phyloP scores from a whole-genome alignment of 2,113 vertebrate species.

The Furnarius figulus region DNA sequence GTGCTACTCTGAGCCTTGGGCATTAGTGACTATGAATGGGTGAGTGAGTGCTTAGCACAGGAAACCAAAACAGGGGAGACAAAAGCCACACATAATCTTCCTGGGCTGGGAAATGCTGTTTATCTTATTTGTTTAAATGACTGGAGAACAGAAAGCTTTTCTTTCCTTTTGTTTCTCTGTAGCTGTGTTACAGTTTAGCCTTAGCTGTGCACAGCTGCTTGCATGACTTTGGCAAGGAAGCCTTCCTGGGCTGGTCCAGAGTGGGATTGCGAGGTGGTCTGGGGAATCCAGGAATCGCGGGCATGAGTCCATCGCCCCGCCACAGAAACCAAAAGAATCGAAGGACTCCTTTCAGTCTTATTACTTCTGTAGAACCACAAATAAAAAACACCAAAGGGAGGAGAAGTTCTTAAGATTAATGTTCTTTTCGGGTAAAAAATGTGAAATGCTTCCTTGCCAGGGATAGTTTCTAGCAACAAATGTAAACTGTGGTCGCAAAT shows the following conservation, averaged over 20 bases:
- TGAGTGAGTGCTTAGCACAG: background rate
- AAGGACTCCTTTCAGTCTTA: background rate
- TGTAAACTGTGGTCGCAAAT: background rate
- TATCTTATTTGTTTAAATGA: constrained; percentile 47
- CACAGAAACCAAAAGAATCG: background rate
- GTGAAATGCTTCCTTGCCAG: background rate
- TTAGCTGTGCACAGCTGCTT: background rate
- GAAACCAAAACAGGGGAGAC: constrained; percentile 5
- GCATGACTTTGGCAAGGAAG: background rate
- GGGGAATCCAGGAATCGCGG: background rate
- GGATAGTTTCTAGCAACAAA: background rate
- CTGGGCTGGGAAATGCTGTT: constrained; percentile 31
- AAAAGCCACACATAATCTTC: constrained; percentile 42
- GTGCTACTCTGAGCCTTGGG: background rate
- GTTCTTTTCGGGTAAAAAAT: background rate
- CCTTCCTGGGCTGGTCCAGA: background rate
- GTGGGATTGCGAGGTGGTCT: background rate
- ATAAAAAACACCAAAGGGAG: background rate
- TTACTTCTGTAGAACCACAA: background rate
- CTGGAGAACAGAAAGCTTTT: constrained; percentile 30
- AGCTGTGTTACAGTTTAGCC: background rate
- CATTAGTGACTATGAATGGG: constrained; percentile 1
- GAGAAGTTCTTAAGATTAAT: background rate
- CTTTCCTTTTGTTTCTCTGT: background rate
- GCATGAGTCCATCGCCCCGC: background rate